Evolutionary conservation across 37 sponge, comb jelly and placozoan species (phyloP).

Genomic region (Petrosia ficiformis): DNA sequence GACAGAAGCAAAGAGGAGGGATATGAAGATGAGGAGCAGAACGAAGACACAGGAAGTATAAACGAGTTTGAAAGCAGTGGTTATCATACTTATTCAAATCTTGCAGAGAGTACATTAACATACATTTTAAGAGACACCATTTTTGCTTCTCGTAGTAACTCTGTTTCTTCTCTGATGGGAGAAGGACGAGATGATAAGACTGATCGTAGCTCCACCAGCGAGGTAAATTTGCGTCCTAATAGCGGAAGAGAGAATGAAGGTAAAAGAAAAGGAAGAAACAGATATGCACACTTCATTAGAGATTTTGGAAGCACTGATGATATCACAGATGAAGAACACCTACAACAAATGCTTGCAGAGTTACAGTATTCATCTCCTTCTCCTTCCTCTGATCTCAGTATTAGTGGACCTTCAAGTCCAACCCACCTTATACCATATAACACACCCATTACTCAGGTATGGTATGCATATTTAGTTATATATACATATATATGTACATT

Average conservation of each 20-base stretch:
- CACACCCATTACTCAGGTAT: too few species aligned
- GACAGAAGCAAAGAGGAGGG: not conserved
- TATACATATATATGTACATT: not conserved
- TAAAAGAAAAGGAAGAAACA: not conserved
- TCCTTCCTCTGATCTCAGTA: not conserved
- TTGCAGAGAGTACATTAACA: constrained; percentile 1
- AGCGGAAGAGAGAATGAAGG: not conserved
- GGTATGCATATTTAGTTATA: not conserved
- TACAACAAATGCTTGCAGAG: not conserved
- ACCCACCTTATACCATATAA: not conserved
- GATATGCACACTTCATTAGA: not conserved
- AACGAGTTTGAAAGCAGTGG: constrained; percentile 5
- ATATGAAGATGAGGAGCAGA: not conserved
- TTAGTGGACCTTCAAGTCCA: constrained; percentile 6
- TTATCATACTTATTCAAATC: not conserved
- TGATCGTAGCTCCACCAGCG: not conserved
- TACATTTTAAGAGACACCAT: constrained; percentile 43
- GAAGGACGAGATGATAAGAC: constrained; percentile 7
- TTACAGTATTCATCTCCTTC: not conserved
- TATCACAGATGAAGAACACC: not conserved
- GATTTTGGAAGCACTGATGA: not conserved
- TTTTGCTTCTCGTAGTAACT: constrained; percentile 40
- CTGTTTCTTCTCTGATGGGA: constrained; percentile 36
- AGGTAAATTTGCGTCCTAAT: constrained; percentile 38
- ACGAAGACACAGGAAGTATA: not conserved